Evolutionary conservation across 2,797 vertebrate species (phyloP), one percentile per base, ranked within the genome.

Genomic region (Anisognathus igniventris): DNA sequence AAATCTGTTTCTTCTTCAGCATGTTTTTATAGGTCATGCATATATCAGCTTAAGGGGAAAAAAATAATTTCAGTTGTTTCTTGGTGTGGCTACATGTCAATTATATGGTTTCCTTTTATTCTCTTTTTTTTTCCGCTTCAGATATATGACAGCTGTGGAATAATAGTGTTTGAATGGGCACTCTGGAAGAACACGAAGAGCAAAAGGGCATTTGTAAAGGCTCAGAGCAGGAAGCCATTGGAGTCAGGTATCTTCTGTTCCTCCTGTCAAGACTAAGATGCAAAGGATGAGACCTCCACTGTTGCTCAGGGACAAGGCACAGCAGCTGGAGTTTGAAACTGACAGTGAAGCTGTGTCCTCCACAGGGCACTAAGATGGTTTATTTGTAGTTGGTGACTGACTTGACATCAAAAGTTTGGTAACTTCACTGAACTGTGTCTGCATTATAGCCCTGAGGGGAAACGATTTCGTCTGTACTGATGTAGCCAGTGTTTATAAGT

Each of bases 1-100:
- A 91, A 92, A 71, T 66, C 44, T 57, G 11, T 78, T 95, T 88
- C 62, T 80, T 76, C 39, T 10, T 76, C 48, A 73, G 21, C 12
- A 20, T 1, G 0, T 84, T 21, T 92, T 18, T 45, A 57, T 21
- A 70, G 30, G 16, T 67, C n/a, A 70, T 19, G 7, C 5, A 40
- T 74, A 31, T 83, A 75, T 33, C 51, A 48, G 8, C 19, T 82
- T 66, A 67, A 82, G 53, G 37, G 1, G 66, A 62, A 58, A 25
- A 64, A 64, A 40, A 33, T 30, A 50, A 64, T 66, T 58, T 24
- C 14, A 12, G 2, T 73, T 76, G 4, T 22, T 66, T 85, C 28
- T 58, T 56, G 14, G 5, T 68, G 87, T 91, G 28, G 3, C n/a
- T 77, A 14, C 6, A 7, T 56, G 28, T 44, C 39, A 75, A 18